Base-by-base conservation (phyloP, 2,888 invertebrate genomes). In the Eilema caniola region DNA sequence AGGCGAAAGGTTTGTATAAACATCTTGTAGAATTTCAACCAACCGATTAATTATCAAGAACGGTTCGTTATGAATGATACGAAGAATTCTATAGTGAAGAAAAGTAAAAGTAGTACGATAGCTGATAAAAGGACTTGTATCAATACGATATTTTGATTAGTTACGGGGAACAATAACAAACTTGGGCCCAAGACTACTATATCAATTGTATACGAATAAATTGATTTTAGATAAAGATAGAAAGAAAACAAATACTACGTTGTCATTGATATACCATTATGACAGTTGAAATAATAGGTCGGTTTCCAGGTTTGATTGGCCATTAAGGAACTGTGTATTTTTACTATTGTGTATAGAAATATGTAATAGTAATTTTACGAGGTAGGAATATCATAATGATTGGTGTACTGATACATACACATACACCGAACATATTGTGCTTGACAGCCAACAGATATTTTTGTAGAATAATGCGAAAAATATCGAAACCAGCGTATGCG, bases 31-130 rank as follows among this genome's bases (percentile, higher is more conserved):
- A 90, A 91, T 74, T 81, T 63, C 57, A 88, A 79, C 67, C 67
- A 83, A 23, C 84, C 85, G 70, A 82, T 89, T 81, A 88, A 86
- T 85, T 93, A 93, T 78, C 78, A 85, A 33, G 89, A 93, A 76
- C 92, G 91, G 89, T 86, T 92, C 60, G 81, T 92, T 74, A 84
- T 90, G 80, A 92, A 92, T 28, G 91, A 92, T 78, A 90, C 89
- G 62, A 86, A 90, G 57, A 88, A 89, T 80, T 91, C 90, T 63
- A 76, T 92, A 74, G 88, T 88, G 53, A 74, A 85, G 65, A 86
- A 77, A 53, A 83, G 64, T n/a, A 89, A 88, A 66, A 83, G 89
- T 4, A 89, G 86, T 71, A 88, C 85, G 1, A 86, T 83, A 2
- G 85, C 87, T 70, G 90, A 91, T 67, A 92, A 90, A 70, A 83